These are phyloP conservation scores for Castor canadensis DNA, from an alignment of 2,113 vertebrate species.

Conservation along the genomic window DNA sequence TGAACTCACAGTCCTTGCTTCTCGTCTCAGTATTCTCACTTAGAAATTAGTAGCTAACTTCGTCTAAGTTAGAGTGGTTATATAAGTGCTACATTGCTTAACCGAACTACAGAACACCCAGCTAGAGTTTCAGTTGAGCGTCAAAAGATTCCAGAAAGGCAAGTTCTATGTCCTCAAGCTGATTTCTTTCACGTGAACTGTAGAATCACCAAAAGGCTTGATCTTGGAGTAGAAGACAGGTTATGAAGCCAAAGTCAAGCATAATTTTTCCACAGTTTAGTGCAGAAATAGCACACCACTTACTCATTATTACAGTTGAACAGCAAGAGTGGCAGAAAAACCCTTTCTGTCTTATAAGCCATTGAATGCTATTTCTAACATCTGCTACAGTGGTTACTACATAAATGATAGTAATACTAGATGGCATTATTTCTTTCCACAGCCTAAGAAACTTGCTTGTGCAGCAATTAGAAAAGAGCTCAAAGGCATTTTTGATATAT, in stretches of 20 bases:
- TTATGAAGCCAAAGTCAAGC: slow-evolving; percentile 48
- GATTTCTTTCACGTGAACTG: slow-evolving; percentile 61
- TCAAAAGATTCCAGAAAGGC: slow-evolving; percentile 65
- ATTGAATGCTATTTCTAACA: slow-evolving; percentile 53
- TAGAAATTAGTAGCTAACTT: slow-evolving; percentile 4
- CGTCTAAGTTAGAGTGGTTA: slow-evolving; percentile 18
- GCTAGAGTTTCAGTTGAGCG: slow-evolving; percentile 35
- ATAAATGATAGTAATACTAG: slow-evolving; percentile 20
- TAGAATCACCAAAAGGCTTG: slow-evolving; percentile 54
- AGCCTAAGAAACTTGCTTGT: slow-evolving; percentile 28
- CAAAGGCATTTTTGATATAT: slow-evolving; percentile 42
- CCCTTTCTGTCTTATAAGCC: slow-evolving; percentile 2
- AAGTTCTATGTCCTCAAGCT: slow-evolving; percentile 55
- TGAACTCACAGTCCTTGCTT: neutral
- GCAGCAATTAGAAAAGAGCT: slow-evolving; percentile 25
- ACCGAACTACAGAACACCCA: slow-evolving; percentile 23
- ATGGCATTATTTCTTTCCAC: slow-evolving; percentile 43
- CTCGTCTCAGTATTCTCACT: slow-evolving; percentile 14
- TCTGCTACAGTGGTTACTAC: neutral
- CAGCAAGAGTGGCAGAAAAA: slow-evolving; percentile 51
- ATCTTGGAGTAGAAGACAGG: slow-evolving; percentile 26
- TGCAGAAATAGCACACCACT: slow-evolving; percentile 1
- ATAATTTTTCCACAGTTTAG: slow-evolving; percentile 40
- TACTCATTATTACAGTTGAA: slow-evolving; percentile 38
- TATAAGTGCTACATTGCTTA: slow-evolving; percentile 12